A percentile compares a stretch with the other conserved stretches of the same genome.
phyloP scores from a whole-genome alignment of 1,140 invertebrate genomes.

The Probaryconus sp. region DNA sequence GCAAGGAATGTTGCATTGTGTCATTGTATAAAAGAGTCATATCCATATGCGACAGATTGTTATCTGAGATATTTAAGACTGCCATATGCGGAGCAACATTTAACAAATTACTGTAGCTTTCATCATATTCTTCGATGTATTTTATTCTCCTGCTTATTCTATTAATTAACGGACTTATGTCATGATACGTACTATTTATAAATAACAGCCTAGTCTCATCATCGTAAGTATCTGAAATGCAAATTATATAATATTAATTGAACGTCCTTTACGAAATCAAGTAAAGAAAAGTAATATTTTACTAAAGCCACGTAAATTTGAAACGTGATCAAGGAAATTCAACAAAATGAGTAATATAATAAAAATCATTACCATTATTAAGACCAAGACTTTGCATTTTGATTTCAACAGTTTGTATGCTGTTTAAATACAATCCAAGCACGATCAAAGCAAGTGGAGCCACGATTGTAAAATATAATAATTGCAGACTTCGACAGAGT shows the following conservation, averaged over 20 bases:
- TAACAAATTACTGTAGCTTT: constrained; percentile 82
- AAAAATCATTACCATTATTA: constrained; percentile 70
- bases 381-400: constrained; percentile 82
- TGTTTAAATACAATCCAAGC: constrained; percentile 84
- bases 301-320: too few relatives aligned
- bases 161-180: constrained; percentile 69
- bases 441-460: constrained; percentile 82
- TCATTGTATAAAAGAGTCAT: constrained; percentile 87
- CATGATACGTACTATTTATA: constrained; percentile 68
- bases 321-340: too few relatives aligned
- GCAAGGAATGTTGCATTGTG: constrained; percentile 87
- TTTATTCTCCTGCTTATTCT: constrained; percentile 72
- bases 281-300: too few relatives aligned
- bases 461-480: constrained; percentile 78
- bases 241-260: neutral
- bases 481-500: constrained; percentile 77
- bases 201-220: constrained; percentile 69
- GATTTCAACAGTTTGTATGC: constrained; percentile 81
- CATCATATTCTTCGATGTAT: constrained; percentile 80
- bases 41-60: constrained; percentile 76
- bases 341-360: too few relatives aligned
- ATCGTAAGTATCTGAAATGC: constrained; percentile 70
- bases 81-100: constrained; percentile 82
- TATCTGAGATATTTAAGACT: constrained; percentile 81
- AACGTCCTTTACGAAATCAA: neutral